These are phyloP conservation scores for Pagrus major DNA, from an alignment of 2,113 vertebrate species.

Conservation along the genomic window DNA sequence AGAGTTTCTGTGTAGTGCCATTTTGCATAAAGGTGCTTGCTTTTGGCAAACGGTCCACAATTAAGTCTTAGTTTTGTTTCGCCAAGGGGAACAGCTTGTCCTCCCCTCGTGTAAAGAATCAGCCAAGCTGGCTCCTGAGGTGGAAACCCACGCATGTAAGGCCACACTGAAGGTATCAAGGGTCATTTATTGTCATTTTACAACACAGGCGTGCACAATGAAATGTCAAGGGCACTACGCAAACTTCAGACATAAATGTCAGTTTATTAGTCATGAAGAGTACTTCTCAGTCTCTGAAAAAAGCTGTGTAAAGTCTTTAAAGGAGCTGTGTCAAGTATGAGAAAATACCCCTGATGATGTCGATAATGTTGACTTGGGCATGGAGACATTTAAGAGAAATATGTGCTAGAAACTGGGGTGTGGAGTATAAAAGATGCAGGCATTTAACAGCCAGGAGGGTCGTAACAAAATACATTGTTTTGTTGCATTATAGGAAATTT, in stretches of 20 bases:
- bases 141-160: background rate
- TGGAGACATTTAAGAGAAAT: background rate
- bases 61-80: too few relatives aligned
- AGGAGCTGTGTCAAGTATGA: background rate
- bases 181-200: constrained; percentile 1
- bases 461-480: background rate
- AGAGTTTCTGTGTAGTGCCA: too few relatives aligned
- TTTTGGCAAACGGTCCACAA: too few relatives aligned
- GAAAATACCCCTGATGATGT: background rate
- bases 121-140: background rate
- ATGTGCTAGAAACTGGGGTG: background rate
- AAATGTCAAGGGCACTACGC: background rate
- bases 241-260: background rate
- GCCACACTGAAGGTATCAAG: background rate
- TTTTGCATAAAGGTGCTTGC: too few relatives aligned
- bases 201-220: background rate
- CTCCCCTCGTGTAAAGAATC: too few relatives aligned
- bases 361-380: background rate
- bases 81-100: too few relatives aligned
- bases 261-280: background rate
- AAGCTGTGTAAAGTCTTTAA: background rate
- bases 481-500: background rate
- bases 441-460: background rate
- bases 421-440: background rate
- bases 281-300: background rate